phyloP scores from a whole-genome alignment of 1,140 invertebrate genomes.

The Rhopalosiphum maidis region DNA sequence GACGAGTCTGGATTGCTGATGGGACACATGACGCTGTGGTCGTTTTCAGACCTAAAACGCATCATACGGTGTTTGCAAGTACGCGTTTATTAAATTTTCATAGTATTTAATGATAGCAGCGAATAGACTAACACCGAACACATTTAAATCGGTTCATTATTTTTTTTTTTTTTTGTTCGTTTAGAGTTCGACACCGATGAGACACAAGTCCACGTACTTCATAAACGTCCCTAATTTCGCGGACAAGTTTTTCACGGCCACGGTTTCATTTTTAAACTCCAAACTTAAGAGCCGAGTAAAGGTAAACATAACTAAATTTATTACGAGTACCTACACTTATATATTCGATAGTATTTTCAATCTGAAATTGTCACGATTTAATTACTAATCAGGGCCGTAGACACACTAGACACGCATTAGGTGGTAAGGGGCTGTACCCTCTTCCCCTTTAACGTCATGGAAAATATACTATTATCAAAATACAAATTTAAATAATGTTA shows the following conservation, averaged over 20 bases:
- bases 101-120: neutral
- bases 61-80: constrained; percentile 81
- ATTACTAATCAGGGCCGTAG: neutral
- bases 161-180: constrained; percentile 56
- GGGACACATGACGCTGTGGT: constrained; percentile 82
- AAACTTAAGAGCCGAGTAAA: constrained; percentile 79
- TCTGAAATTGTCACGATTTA: neutral
- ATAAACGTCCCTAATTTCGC: constrained; percentile 81
- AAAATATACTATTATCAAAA: neutral
- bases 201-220: constrained; percentile 85
- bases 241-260: constrained; percentile 79
- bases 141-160: no score
- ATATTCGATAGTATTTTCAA: neutral
- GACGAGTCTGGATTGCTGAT: constrained; percentile 84
- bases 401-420: neutral
- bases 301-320: constrained; percentile 64
- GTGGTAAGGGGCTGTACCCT: neutral
- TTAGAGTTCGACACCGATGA: constrained; percentile 85
- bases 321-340: neutral
- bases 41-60: constrained; percentile 77
- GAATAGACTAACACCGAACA: neutral
- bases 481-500: neutral
- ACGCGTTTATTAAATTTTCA: constrained; percentile 53
- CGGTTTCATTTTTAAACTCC: constrained; percentile 77
- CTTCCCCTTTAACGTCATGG: neutral